These are phyloP conservation scores for Aphidius gifuensis DNA, from an alignment of 1,140 invertebrate genomes.

Conservation along the genomic window DNA sequence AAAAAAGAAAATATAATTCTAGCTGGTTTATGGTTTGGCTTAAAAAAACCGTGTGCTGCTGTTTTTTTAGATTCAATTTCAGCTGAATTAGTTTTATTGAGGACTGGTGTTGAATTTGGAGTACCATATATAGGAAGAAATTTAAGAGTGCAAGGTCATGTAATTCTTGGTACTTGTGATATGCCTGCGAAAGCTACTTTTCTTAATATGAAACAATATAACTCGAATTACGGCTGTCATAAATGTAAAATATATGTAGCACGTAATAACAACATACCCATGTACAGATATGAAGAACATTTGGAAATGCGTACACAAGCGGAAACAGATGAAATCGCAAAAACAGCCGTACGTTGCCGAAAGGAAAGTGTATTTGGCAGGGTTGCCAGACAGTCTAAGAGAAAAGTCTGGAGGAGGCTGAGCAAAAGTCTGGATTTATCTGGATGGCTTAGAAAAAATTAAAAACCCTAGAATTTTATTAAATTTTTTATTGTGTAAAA, in stretches of 20 bases:
- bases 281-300: background rate
- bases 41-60: conserved; percentile 5
- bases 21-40: conserved; percentile 25
- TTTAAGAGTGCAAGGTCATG: background rate
- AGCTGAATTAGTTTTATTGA: conserved; percentile 1
- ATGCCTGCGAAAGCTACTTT: background rate
- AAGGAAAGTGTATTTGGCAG: no score
- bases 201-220: no score
- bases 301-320: background rate
- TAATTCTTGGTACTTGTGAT: conserved; percentile 14
- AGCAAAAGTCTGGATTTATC: no score
- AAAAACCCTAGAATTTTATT: no score
- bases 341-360: no score
- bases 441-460: no score
- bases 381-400: no score
- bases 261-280: background rate
- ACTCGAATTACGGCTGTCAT: background rate
- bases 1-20: conserved; percentile 19
- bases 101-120: conserved; percentile 6
- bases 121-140: background rate
- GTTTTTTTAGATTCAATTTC: conserved; percentile 3
- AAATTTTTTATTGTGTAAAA: no score
- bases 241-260: conserved; percentile 4
- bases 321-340: background rate
- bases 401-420: no score